These are phyloP conservation scores for Solea solea DNA, from an alignment of 2,113 vertebrate genomes.

Conservation along the genomic window DNA sequence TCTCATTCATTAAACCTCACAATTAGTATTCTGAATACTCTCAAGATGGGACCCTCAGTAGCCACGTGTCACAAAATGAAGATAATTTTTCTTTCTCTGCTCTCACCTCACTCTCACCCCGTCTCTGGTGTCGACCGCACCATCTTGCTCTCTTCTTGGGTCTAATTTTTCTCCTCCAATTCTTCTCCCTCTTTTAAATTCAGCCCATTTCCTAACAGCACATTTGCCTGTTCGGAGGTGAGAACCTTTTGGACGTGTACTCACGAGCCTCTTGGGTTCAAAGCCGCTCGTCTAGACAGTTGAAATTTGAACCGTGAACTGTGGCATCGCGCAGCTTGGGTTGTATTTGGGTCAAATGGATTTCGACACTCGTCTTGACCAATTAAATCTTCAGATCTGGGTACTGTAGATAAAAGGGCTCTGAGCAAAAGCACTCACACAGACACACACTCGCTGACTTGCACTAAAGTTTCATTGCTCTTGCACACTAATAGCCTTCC, in stretches of 20 bases:
- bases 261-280: constrained; percentile 33
- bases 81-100: neutral
- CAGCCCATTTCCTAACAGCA: constrained; percentile 23
- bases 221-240: constrained; percentile 27
- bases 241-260: constrained; percentile 40
- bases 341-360: constrained; percentile 40
- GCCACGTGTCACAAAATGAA: neutral
- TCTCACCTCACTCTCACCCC: neutral
- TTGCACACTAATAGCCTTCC: neutral
- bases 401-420: constrained; percentile 20
- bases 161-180: constrained; percentile 14
- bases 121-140: neutral
- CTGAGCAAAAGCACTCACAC: neutral
- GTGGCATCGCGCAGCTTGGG: constrained; percentile 2
- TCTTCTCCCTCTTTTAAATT: constrained; percentile 40
- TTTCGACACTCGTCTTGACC: constrained; percentile 29
- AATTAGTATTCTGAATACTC: neutral
- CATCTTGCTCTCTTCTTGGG: neutral
- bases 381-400: constrained; percentile 51
- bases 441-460: neutral
- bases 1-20: neutral
- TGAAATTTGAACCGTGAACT: constrained; percentile 57
- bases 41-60: neutral
- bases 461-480: constrained; percentile 1
- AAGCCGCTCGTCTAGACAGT: constrained; percentile 44